Base-by-base conservation (phyloP, 2,113 vertebrate genomes). In the Dolichallabes microphthalmus region DNA sequence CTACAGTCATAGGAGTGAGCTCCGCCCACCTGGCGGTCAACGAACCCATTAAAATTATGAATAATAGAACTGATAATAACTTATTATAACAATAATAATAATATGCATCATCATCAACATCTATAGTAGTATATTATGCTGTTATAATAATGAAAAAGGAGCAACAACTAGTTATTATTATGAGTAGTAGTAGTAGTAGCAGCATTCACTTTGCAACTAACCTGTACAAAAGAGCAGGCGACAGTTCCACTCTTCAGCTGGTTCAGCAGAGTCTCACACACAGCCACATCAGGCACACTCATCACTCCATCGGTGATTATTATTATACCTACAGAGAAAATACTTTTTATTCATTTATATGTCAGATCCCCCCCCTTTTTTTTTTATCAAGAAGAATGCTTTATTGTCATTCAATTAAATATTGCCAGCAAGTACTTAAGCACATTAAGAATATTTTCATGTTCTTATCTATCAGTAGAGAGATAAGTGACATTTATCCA, bases 251-350 rank as follows among this genome's bases (percentile, higher is more conserved):
- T 97, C 86, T 97, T 95, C 85, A 99, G 96, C 92, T 99, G 98
- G 91, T 98, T 99, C 61, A 99, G 94, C 4, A 99, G 89, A 0
- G 97, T 98, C 90, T 99, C 98, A 22, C 98, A 99, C 71, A 99
- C 96, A 0, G 96, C 96, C 32, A 99, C 96, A 57, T 99, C 98
- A 13, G 98, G 97, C 74, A 99, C 97, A n/a, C 97, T 99, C 13
- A 97, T 98, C 90, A 99, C 98, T 7, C 98, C 98, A 76, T 99
- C 98, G 0, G 98, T 99, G 90, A 99, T 99, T 76, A 99, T 96
- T 69, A 99, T 98, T 89, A 99, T 97, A 66, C 98, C 98, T 99
- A 20, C 82, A 78, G 10, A 74, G 64, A 63, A 12, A 84, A 11
- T 9, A 27, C 15, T 2, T 53, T 57, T 77, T 55, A 27, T n/a